Percentiles rank a stretch among this genome's conserved stretches.
These are phyloP conservation scores for Nipponia nippon DNA, from an alignment of 2,113 vertebrate genomes.

Conservation along the genomic window DNA sequence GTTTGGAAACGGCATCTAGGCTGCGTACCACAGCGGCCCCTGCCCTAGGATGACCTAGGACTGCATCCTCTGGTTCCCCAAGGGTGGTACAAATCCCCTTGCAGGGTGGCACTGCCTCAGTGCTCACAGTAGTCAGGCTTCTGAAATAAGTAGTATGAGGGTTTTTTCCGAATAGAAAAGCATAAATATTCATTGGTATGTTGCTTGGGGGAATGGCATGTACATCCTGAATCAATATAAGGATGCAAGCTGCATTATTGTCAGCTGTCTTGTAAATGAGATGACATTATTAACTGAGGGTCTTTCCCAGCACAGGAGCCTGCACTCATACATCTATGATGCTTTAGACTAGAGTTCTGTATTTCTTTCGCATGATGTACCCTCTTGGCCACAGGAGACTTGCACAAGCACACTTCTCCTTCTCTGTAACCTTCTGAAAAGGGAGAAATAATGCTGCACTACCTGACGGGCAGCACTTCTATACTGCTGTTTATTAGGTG, in stretches of 20 bases:
- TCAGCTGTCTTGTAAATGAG: background rate
- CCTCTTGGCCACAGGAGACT: too few relatives aligned
- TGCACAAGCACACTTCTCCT: background rate
- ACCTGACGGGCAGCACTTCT: background rate
- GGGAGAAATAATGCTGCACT: background rate
- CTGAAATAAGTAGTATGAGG: background rate
- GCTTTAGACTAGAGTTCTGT: background rate
- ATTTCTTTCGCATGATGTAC: background rate
- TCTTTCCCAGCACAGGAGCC: background rate
- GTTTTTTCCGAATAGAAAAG: background rate
- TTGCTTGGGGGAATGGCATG: accelerated
- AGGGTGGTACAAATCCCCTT: too few relatives aligned
- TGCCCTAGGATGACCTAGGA: background rate
- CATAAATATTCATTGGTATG: background rate
- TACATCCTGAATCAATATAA: background rate
- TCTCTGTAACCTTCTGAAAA: background rate
- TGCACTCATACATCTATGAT: background rate
- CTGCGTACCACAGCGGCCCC: background rate
- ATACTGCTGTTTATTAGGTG: background rate
- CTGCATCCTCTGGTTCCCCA: background rate
- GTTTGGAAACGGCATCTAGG: background rate
- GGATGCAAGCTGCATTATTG: background rate
- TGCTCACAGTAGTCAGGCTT: background rate
- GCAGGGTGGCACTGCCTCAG: too few relatives aligned
- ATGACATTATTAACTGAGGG: background rate